A percentile compares a stretch with the other conserved stretches of the same genome.
Evolutionary conservation across 1,140 invertebrate genomes (phyloP).

Genomic region (Caenorhabditis briggsae): DNA sequence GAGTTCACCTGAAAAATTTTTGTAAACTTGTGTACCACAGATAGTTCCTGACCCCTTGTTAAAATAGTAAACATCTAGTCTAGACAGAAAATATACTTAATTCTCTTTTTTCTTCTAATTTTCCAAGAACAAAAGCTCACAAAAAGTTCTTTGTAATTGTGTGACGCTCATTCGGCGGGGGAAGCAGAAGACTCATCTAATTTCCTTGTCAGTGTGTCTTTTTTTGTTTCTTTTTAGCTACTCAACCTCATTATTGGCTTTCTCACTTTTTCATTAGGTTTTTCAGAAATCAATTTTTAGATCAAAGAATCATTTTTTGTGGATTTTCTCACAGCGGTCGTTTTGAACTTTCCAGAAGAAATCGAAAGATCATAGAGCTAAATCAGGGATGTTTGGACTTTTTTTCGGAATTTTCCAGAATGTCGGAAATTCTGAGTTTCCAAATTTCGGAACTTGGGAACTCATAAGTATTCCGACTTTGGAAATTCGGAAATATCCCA

Average conservation of each 20-base stretch:
- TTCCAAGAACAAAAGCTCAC: neutral
- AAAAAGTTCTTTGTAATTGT: conserved; percentile 21
- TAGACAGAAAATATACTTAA: neutral
- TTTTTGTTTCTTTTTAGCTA: neutral
- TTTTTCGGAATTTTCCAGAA: too few species aligned
- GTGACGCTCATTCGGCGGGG: neutral
- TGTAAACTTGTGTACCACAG: too few species aligned
- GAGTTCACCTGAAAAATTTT: too few species aligned
- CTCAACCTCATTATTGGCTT: neutral
- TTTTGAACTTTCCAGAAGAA: too few species aligned
- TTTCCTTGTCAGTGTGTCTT: neutral
- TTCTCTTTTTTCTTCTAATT: neutral
- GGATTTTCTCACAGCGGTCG: neutral
- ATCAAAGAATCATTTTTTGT: neutral
- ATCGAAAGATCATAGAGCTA: too few species aligned
- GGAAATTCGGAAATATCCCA: too few species aligned
- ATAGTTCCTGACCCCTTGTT: too few species aligned
- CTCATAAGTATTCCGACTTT: too few species aligned
- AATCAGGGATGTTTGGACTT: too few species aligned
- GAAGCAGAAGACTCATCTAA: neutral
- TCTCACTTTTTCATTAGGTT: neutral
- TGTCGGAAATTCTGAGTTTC: too few species aligned
- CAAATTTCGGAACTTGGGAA: too few species aligned
- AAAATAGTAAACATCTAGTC: neutral
- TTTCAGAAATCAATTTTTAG: too few species aligned